phyloP scores from a whole-genome alignment of 2,797 vertebrate genomes.

The Tolypeutes matacus region DNA sequence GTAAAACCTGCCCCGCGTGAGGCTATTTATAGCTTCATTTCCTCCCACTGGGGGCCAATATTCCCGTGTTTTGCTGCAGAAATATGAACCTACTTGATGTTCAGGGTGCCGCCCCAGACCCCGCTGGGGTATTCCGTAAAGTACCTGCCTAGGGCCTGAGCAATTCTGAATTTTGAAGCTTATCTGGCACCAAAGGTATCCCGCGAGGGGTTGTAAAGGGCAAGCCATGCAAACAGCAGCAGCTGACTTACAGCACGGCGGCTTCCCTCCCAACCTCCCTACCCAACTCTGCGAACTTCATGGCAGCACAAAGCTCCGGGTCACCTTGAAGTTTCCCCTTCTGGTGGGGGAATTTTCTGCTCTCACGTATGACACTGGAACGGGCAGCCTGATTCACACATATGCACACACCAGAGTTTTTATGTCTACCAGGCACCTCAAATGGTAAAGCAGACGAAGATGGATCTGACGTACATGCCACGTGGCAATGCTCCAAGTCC shows the following conservation, averaged over 20 bases:
- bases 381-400: neutral
- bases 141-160: neutral
- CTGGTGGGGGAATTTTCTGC: neutral
- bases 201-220: neutral
- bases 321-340: neutral
- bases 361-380: rapidly evolving
- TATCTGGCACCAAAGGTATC: neutral
- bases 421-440: neutral
- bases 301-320: rapidly evolving
- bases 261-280: no score
- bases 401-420: rapidly evolving
- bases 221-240: neutral
- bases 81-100: rapidly evolving
- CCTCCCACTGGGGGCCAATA: rapidly evolving
- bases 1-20: neutral
- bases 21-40: neutral
- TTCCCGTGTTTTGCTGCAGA: neutral
- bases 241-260: neutral
- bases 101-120: neutral
- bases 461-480: neutral
- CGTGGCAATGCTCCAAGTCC: neutral
- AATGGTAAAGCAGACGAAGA: neutral
- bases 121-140: rapidly evolving
- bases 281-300: rapidly evolving
- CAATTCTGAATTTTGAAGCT: rapidly evolving